phyloP scores from a whole-genome alignment of 2,888 invertebrate genomes.

The Corythucha ciliata region DNA sequence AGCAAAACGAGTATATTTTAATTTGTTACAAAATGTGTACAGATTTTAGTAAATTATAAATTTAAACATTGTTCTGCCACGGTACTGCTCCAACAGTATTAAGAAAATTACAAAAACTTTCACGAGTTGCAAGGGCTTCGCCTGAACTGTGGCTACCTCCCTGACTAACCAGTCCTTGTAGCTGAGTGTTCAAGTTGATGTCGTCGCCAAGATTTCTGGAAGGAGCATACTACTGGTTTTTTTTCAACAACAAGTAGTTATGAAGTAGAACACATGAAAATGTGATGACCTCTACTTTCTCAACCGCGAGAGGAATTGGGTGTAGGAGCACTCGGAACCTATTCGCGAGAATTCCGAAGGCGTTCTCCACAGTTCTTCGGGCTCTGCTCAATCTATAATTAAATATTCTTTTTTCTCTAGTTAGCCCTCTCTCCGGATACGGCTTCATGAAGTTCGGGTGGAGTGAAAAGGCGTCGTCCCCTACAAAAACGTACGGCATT shows the following conservation, averaged over 20 bases:
- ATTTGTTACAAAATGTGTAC: no score
- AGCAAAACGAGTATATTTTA: no score
- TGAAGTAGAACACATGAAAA: constrained; percentile 21
- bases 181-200: no score
- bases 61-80: constrained; percentile 15
- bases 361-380: constrained; percentile 7
- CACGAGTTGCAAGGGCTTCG: not conserved
- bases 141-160: not conserved
- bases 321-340: constrained; percentile 24
- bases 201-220: no score
- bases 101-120: constrained; percentile 3
- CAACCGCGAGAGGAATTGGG: constrained; percentile 13
- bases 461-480: constrained; percentile 8
- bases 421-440: not conserved
- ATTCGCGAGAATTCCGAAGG: constrained; percentile 6
- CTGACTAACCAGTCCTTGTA: no score
- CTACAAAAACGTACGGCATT: constrained; percentile 6
- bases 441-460: constrained; percentile 5
- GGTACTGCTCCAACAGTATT: constrained; percentile 8
- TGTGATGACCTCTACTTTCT: constrained; percentile 11
- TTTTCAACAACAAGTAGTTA: constrained; percentile 18
- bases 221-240: constrained; percentile 15
- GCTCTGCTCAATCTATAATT: constrained; percentile 15
- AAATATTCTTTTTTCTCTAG: constrained; percentile 15
- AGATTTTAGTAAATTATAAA: no score